Evolutionary conservation across 1,140 invertebrate species (phyloP), one percentile per base, ranked within the genome.

Genomic region (Helicoverpa armigera): DNA sequence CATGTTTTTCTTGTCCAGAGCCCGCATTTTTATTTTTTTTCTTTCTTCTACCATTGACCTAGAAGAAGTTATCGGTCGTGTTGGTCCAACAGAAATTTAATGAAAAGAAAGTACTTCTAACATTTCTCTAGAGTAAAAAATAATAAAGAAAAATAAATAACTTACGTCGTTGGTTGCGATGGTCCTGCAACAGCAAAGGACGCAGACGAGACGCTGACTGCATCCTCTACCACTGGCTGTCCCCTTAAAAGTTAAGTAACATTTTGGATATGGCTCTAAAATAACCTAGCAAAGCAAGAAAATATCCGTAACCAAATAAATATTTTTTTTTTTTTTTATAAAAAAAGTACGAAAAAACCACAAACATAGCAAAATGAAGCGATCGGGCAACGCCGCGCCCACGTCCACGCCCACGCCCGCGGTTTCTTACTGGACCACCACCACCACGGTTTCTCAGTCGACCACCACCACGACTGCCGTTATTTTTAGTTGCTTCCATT

Each of bases 1-100:
- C 63, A 67, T 48, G 9, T 67, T 67, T 48, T 67, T 67, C 48
- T 67, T 67, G 23, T 63, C 60, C 10, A 31, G 23, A 18, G 60
- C 60, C 31, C 31, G 56, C 31, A 12, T 63, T 11, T 63, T 63
- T 63, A 63, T 63, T 35, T 35, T 31, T 31, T 63, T 63, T 31
- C 10, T 31, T 13, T 63, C 60, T 14, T 35, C 29, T 18, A 14
- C 60, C 2, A 63, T 63, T 14, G 56, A 58, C 4, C 56, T 58
- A 58, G n/a, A 5, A 58, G 56, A 58, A 16, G n/a, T 58, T 14
- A 18, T 18, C n/a, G 5, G 11, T 23, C 56, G 56, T 16, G 56
- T 7, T 16, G 56, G n/a, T 16, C 18, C 56, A 18, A 4, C n/a
- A 58, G n/a, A 58, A 58, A 14, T 58, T 58, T 4, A 18, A 18